These are phyloP conservation scores for Pantelozetes paolii DNA, from an alignment of 2,888 invertebrate species.

Conservation along the genomic window DNA sequence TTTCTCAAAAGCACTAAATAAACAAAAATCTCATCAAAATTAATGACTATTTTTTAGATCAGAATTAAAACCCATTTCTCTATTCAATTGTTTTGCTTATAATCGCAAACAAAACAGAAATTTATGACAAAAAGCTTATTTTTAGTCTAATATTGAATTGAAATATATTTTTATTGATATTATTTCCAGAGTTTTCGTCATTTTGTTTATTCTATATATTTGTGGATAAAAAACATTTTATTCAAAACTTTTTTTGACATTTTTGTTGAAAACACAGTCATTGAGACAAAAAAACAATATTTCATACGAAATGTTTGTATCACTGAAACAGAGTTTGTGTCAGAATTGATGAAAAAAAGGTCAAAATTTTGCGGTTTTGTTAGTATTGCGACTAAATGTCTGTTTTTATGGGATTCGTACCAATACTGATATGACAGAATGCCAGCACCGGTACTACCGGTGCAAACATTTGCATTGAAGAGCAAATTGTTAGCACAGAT, in stretches of 20 bases:
- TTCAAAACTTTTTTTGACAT: neutral
- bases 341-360: neutral
- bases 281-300: neutral
- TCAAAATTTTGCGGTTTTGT: neutral
- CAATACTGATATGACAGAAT: neutral
- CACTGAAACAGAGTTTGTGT: slow-evolving; percentile 3
- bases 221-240: no score
- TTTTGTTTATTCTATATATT: no score
- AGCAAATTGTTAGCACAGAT: neutral
- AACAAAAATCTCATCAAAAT: no score
- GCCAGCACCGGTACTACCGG: neutral
- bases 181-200: no score
- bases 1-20: no score
- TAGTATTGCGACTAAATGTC: neutral
- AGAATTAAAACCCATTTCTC: no score
- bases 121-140: no score
- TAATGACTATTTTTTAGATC: no score
- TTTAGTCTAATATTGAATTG: no score
- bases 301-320: neutral
- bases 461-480: neutral
- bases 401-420: slow-evolving; percentile 8
- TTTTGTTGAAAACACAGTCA: neutral
- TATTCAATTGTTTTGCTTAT: no score
- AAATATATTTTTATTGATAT: no score
- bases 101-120: no score